Conservation (phyloP, 2,797 vertebrate species). For the Acipenser oxyrinchus region DNA sequence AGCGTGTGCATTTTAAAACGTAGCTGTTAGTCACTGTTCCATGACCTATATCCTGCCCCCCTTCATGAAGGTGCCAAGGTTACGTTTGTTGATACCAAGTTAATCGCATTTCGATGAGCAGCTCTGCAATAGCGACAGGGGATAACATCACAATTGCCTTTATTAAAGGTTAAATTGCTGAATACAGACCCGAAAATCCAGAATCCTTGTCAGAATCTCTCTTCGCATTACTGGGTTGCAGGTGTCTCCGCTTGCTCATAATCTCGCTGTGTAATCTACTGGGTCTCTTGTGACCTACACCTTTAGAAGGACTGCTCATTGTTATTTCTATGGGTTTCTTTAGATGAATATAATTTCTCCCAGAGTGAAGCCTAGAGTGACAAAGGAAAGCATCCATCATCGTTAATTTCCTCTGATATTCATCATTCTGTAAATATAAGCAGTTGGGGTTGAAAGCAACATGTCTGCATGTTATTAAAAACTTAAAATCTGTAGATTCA, state of each 20-base stretch:
- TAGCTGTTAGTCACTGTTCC: no score
- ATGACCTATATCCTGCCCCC: no score
- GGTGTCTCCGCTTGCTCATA: conserved; percentile 30
- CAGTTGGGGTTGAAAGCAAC: no score
- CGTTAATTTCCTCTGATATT: no score
- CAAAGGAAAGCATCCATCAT: no score
- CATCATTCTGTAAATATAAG: no score
- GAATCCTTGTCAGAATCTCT: conserved; percentile 77
- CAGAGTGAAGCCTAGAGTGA: no score
- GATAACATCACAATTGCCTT: not conserved
- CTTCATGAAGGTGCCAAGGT: no score
- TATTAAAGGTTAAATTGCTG: not conserved
- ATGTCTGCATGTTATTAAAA: no score
- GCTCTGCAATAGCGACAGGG: not conserved
- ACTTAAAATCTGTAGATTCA: no score
- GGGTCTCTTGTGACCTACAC: conserved; percentile 30
- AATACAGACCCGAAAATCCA: conserved; percentile 71
- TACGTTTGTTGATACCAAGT: no score
- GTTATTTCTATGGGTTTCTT: conserved; percentile 6
- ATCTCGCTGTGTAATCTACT: conserved; percentile 24
- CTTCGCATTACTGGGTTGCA: conserved; percentile 22
- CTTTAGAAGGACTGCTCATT: conserved; percentile 39
- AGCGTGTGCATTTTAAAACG: not conserved
- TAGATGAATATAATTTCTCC: not conserved
- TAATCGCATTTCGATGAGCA: not conserved